Evolutionary conservation across 2,888 invertebrate genomes (phyloP), one percentile per base, ranked within the genome.

Genomic region (Pachliopta kotzebuea): DNA sequence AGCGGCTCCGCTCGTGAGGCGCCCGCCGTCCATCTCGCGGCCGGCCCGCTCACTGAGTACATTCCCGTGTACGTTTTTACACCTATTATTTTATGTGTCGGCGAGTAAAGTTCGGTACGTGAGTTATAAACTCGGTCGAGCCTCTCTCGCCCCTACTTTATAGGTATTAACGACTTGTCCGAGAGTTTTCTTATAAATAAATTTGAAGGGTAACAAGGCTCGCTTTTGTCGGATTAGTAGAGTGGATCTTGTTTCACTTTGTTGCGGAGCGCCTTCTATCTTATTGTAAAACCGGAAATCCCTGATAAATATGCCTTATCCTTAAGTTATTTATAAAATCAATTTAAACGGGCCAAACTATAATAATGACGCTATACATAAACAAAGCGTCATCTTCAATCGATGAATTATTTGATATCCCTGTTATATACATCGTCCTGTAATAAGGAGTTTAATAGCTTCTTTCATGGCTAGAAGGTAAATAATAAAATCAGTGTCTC

Each of bases 121-220:
- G 91, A 91, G 91, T 90, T 91, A 91, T 91, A 91, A 91, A 91
- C 90, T 89, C 89, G 86, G 88, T 85, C 88, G 90, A 88, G 90
- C 88, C 90, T 88, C 88, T 90, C 88, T 89, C 88, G 90, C 90
- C 90, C 90, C 90, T 91, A 90, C 91, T 91, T 91, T 91, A 91
- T 91, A 91, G 90, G 91, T 91, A 91, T 91, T 91, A 91, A 91
- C 91, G 91, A 89, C 91, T 90, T 91, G 91, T 91, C 91, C 90
- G 87, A 91, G 91, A 90, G 90, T 91, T 91, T 91, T 91, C 91
- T 91, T 91, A 91, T 91, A 91, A 91, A 91, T 91, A 91, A 91
- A 91, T 91, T 91, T 91, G 91, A 91, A 91, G 90, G 91, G 91
- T 88, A 89, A 91, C 91, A 91, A 90, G 90, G 88, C 89, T 90